Base-by-base conservation (phyloP, 2,888 invertebrate species). In the Steinernema scapterisci region DNA sequence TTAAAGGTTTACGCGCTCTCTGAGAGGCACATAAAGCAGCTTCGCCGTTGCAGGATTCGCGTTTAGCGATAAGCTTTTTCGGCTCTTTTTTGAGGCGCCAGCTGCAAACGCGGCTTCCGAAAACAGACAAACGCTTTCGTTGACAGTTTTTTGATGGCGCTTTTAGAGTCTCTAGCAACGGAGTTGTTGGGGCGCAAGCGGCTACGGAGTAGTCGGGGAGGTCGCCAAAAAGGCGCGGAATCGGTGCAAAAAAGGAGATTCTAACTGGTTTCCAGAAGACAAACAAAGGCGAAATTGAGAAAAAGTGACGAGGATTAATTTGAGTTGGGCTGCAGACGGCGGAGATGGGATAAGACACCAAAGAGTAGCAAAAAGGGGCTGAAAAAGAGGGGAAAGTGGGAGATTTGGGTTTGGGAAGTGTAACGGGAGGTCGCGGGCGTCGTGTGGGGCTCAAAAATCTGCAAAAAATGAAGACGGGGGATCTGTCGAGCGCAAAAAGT, bases 11-110 rank as follows among this genome's bases (percentile, higher is more conserved):
- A 38, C 38, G 38, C 16, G 54, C 48, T 48, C 48, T 16, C n/a
- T 48, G 5, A 16, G 6, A 48, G 21, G 21, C 31, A 25, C 63
- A 63, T 31, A 63, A 63, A 63, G 63, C 27, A 31, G 38, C 16
- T 38, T 48, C 48, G 13, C 13, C 63, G 63, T 16, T 63, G 63
- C 63, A 63, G 31, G 9, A 48, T 7, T 19, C n/a, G 48, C 48
- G 3, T 38, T 9, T 38, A 6, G 31, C 63, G 63, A 63, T 63
- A 63, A 63, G 63, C 31, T 63, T 63, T 63, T 63, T 25, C 31
- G 31, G n/a, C n/a, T 31, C 19, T 48, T 48, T 48, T 48, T 48
- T 48, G n/a, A 7, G n/a, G 48, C 48, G 48, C 13, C 48, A 48
- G 48, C 48, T 48, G 48, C 48, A 48, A 48, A 38, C 38, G 48